Conservation (phyloP, 2,113 vertebrate genomes). For the Barnardius zonarius region DNA sequence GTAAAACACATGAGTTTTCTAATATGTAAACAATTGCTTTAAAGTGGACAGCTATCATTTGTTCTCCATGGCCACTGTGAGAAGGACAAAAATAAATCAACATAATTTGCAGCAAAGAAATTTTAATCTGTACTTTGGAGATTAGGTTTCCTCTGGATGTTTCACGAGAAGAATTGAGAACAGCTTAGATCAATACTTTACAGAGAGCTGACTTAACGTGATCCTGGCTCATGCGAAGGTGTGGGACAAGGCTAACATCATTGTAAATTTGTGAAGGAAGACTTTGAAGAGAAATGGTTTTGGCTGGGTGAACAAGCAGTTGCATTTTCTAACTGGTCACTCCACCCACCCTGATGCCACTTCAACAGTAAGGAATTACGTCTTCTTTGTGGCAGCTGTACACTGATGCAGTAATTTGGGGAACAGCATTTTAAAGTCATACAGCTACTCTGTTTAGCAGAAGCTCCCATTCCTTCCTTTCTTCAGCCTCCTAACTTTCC, state of each 20-base stretch:
- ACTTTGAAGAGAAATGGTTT: neutral
- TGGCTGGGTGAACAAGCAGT: neutral
- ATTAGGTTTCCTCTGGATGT: neutral
- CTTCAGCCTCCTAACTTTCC: neutral
- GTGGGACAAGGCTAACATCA: neutral
- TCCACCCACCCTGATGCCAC: neutral
- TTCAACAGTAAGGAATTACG: neutral
- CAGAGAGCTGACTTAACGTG: neutral
- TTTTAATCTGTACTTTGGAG: neutral
- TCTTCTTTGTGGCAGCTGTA: neutral
- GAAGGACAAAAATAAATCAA: slow-evolving; percentile 13
- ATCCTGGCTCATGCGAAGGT: neutral
- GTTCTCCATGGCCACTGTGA: neutral
- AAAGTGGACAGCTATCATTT: slow-evolving; percentile 9
- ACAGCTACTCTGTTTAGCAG: neutral
- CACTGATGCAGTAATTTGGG: neutral
- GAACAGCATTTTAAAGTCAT: neutral
- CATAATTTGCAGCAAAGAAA: neutral
- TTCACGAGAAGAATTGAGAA: neutral
- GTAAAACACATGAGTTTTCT: neutral
- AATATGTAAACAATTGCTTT: slow-evolving; percentile 31
- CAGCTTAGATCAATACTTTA: neutral
- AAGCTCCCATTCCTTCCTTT: neutral
- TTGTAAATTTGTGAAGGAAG: neutral
- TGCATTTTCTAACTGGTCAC: neutral